phyloP scores from a whole-genome alignment of 2,113 vertebrate genomes.

The Solea solea region DNA sequence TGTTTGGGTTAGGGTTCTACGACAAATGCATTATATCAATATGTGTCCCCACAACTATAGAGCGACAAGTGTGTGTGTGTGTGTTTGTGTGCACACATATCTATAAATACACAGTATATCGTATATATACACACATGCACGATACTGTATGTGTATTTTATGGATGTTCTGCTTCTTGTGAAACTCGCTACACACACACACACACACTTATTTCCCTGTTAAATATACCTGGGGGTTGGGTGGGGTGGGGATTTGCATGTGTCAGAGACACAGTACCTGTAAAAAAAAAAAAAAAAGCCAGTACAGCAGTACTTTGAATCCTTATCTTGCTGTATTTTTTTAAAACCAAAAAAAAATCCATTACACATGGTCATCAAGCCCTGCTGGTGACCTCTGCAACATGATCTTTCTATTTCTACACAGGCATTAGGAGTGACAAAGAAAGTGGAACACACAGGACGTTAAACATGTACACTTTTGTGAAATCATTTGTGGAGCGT shows the following conservation, averaged over 20 bases:
- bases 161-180: too few relatives aligned
- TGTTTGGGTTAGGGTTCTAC: too few relatives aligned
- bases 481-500: too few relatives aligned
- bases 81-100: not conserved
- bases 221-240: conserved; percentile 41
- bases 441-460: not conserved
- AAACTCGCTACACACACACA: not conserved
- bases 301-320: conserved; percentile 61
- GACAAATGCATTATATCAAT: too few relatives aligned
- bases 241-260: conserved; percentile 64
- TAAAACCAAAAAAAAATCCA: conserved; percentile 3
- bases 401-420: not conserved
- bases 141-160: too few relatives aligned
- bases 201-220: conserved; percentile 61
- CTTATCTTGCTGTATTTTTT: conserved; percentile 47
- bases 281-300: conserved; percentile 6
- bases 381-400: not conserved
- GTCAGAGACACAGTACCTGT: conserved; percentile 17
- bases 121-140: too few relatives aligned
- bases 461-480: not conserved
- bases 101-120: too few relatives aligned
- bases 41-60: too few relatives aligned
- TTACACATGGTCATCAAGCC: not conserved
- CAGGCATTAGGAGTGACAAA: not conserved
- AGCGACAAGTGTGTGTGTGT: not conserved